These are phyloP conservation scores for Graphium colonna DNA, from an alignment of 2,888 invertebrate species.

Conservation along the genomic window DNA sequence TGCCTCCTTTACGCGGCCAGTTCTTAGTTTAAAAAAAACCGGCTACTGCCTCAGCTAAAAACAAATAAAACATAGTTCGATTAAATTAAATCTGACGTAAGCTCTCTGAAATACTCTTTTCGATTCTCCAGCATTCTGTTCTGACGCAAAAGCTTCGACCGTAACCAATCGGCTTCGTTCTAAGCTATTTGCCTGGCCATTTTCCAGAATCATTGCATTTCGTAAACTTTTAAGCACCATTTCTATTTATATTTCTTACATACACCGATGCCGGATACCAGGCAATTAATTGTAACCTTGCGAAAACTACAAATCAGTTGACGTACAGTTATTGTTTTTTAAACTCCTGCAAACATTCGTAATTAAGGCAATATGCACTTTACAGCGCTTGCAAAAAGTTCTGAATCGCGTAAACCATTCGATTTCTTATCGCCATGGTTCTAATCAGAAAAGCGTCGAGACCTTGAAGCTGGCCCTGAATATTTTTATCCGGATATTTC, in stretches of 20 bases:
- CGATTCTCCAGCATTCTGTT: too few species aligned
- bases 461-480: slow-evolving; percentile 77
- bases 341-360: slow-evolving; percentile 31
- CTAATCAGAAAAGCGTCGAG: slow-evolving; percentile 73
- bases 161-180: slow-evolving; percentile 2
- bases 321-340: slow-evolving; percentile 69
- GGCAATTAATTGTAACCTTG: slow-evolving; percentile 50
- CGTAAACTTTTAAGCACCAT: slow-evolving; percentile 11
- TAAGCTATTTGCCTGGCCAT: slow-evolving; percentile 4
- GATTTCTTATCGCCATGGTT: slow-evolving; percentile 60
- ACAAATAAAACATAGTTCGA: neutral
- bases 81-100: neutral
- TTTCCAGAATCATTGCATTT: slow-evolving; percentile 8
- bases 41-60: slow-evolving; percentile 4
- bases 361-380: slow-evolving; percentile 41
- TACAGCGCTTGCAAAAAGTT: slow-evolving; percentile 40
- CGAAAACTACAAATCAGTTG: slow-evolving; percentile 62
- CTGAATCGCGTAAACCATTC: slow-evolving; percentile 42
- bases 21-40: neutral
- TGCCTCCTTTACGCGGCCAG: neutral
- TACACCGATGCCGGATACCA: slow-evolving; percentile 10
- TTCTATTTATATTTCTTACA: slow-evolving; percentile 7
- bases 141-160: too few species aligned
- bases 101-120: too few species aligned
- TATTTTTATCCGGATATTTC: slow-evolving; percentile 77